Conservation (phyloP, 2,888 invertebrate genomes). For the Phengaris arion region DNA sequence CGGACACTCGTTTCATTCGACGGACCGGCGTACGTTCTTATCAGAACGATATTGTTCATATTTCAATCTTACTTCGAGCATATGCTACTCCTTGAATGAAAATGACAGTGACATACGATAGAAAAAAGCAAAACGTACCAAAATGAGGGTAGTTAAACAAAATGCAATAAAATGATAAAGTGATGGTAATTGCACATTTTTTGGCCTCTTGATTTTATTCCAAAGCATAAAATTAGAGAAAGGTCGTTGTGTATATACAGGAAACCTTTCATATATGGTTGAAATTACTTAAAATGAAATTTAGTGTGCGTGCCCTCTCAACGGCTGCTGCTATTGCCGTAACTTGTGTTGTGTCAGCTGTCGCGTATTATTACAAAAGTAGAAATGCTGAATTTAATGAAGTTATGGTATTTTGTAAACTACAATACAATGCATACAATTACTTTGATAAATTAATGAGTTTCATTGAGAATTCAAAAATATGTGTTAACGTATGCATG, state of each 20-base stretch:
- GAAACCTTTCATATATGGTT: constrained; percentile 57
- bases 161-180: constrained; percentile 37
- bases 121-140: background rate
- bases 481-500: constrained; percentile 68
- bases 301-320: constrained; percentile 60
- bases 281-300: constrained; percentile 67
- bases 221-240: constrained; percentile 58
- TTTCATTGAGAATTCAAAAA: constrained; percentile 64
- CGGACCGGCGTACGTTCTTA: no score
- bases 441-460: constrained; percentile 71
- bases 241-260: constrained; percentile 47
- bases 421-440: constrained; percentile 68
- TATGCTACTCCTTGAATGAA: background rate
- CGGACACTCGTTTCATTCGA: no score
- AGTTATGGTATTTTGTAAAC: constrained; percentile 75
- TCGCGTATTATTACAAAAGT: constrained; percentile 66
- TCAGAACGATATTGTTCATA: no score
- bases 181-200: constrained; percentile 44
- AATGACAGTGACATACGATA: background rate
- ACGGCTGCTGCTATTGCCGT: constrained; percentile 65
- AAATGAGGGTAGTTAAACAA: constrained; percentile 54
- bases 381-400: constrained; percentile 64
- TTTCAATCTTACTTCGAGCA: no score
- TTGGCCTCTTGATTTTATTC: constrained; percentile 63
- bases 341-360: constrained; percentile 68